Base-by-base conservation (phyloP, 2,888 invertebrate species). In the Yponomeuta malinellus region DNA sequence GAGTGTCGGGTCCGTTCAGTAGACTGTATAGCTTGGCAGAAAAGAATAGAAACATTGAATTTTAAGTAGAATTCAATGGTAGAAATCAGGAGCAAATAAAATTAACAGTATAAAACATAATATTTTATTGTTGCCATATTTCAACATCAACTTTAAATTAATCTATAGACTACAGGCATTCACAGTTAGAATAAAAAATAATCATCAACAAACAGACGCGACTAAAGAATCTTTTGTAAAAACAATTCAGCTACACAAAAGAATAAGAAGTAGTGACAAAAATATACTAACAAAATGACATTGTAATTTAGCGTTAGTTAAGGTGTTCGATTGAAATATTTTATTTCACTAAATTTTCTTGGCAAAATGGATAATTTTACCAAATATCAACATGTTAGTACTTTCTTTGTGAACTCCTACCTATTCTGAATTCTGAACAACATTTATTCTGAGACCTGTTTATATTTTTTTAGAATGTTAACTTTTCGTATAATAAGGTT, bases 131-230 rank as follows among this genome's bases (percentile, higher is more conserved):
- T 59, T 59, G 52, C 52, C 52, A 59, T 59, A 59, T 59, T 59
- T 59, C 52, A 59, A 59, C 52, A 59, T 59, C 52, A 59, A 59
- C 52, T 59, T 59, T 59, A 59, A 59, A 59, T 59, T 59, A 59
- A 64, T 64, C 64, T 64, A 64, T 31, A 64, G 10, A 64, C 64
- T 64, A 64, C 64, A 64, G 29, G 64, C 64, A 64, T 64, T 64
- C 64, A 64, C 64, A 64, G 64, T 64, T 64, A 64, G 64, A 64
- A 10, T 31, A 29, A 64, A 64, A 64, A 64, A 64, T 15, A 15
- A 59, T 59, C 2, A 52, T 52, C 52, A 52, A 12, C 52, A 59
- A 59, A 12, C 12, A 59, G 15, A 12, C 15, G 52, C 52, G 15
- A 59, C 52, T 59, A 59, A 15, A 59, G 52, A 59, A 15, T 0